These are phyloP conservation scores for Drosophila burlai DNA, from an alignment of 1,140 invertebrate species.

Conservation along the genomic window DNA sequence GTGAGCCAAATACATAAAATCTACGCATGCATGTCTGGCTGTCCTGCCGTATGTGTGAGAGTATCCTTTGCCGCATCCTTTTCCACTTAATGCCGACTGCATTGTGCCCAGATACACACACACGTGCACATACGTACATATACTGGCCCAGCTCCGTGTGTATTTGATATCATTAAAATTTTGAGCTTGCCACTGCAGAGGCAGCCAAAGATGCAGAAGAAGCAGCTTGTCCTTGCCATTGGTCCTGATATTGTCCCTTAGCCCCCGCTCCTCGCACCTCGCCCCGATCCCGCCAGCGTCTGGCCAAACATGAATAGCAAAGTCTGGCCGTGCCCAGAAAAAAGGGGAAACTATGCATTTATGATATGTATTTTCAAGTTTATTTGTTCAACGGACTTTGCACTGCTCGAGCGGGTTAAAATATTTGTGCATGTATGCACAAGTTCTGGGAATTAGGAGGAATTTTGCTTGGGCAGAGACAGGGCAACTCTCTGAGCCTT, in stretches of 20 bases:
- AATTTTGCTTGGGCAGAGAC: slow-evolving; percentile 2
- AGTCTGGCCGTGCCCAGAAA: slow-evolving; percentile 26
- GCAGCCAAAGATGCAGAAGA: slow-evolving; percentile 37
- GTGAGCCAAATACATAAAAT: slow-evolving; percentile 81
- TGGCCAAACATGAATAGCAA: slow-evolving; percentile 60
- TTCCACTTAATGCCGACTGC: slow-evolving; percentile 66
- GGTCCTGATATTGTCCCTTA: slow-evolving; percentile 43
- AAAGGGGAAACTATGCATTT: slow-evolving; percentile 49
- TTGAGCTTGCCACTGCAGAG: slow-evolving; percentile 55
- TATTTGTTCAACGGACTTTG: slow-evolving; percentile 58
- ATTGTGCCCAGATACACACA: slow-evolving; percentile 44
- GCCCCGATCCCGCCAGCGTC: slow-evolving; percentile 35
- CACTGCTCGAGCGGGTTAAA: slow-evolving; percentile 45
- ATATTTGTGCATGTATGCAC: slow-evolving; percentile 52
- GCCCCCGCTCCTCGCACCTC: background rate
- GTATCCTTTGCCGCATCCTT: slow-evolving; percentile 64
- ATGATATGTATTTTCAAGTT: slow-evolving; percentile 62
- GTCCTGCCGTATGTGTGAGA: background rate
- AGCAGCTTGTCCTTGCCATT: slow-evolving; percentile 68
- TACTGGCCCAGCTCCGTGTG: slow-evolving; percentile 20
- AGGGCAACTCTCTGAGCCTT: background rate
- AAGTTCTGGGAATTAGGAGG: slow-evolving; percentile 27
- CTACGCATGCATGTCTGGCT: slow-evolving; percentile 52
- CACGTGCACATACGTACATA: background rate
- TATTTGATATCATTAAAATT: slow-evolving; percentile 77